phyloP scores from a whole-genome alignment of 2,113 vertebrate genomes.

The Microtus richardsoni region DNA sequence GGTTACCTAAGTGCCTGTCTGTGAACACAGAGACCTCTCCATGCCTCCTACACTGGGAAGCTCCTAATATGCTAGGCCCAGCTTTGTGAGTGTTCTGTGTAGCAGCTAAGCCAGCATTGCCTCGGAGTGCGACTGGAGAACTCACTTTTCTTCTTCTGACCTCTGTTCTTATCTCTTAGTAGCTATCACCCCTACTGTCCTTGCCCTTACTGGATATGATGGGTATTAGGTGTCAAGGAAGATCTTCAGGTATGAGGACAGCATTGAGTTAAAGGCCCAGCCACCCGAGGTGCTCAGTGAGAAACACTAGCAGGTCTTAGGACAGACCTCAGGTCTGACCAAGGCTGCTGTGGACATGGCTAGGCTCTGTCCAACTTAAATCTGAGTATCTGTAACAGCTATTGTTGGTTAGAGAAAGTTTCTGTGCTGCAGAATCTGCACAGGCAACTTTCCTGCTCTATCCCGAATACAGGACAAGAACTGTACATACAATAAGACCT shows the following conservation, averaged over 20 bases:
- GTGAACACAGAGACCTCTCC: neutral
- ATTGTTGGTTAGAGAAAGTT: accelerated
- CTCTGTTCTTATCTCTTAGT: neutral
- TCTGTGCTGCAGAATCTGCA: neutral
- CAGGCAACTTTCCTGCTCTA: neutral
- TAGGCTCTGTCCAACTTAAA: neutral
- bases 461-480: too few relatives aligned
- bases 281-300: too few relatives aligned
- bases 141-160: neutral
- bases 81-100: neutral
- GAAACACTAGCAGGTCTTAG: neutral
- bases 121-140: neutral
- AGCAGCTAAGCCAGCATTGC: too few relatives aligned
- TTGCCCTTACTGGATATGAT: neutral
- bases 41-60: neutral
- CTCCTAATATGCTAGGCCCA: neutral
- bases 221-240: too few relatives aligned
- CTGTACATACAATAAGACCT: accelerated
- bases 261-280: neutral
- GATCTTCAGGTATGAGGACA: neutral
- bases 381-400: too few relatives aligned
- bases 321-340: neutral
- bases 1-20: neutral
- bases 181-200: neutral
- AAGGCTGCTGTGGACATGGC: too few relatives aligned